Conservation (phyloP, 2,888 invertebrate genomes). For the Dryocosmus kuriphilus region DNA sequence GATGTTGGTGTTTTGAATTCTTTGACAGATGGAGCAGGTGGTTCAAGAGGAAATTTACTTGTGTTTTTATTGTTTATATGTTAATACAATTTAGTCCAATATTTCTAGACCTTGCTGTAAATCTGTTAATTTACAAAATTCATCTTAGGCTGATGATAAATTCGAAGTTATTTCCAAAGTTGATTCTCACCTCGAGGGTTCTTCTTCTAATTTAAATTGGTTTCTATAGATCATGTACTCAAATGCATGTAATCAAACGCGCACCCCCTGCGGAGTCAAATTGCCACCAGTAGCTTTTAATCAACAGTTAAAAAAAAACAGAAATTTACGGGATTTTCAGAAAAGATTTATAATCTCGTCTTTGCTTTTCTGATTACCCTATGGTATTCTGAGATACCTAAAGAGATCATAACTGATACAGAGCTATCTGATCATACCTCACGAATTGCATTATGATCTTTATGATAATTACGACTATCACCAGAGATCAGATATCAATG, state of each 20-base stretch:
- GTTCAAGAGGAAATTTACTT: no score
- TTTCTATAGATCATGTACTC: slow-evolving; percentile 62
- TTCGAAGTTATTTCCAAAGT: neutral
- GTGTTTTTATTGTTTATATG: no score
- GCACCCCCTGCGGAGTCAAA: slow-evolving; percentile 51
- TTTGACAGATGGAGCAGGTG: no score
- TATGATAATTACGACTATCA: slow-evolving; percentile 4
- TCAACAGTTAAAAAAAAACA: neutral
- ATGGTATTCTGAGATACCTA: neutral
- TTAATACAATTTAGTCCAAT: no score
- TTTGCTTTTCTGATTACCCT: no score
- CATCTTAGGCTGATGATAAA: neutral
- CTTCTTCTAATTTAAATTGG: slow-evolving; percentile 62
- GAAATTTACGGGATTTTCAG: neutral
- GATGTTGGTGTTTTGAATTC: no score
- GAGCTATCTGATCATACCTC: neutral
- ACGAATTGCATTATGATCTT: neutral
- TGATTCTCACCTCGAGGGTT: neutral
- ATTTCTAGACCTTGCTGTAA: neutral
- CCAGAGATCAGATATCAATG: slow-evolving; percentile 21
- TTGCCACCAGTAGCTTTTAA: slow-evolving; percentile 37
- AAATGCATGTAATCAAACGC: slow-evolving; percentile 61
- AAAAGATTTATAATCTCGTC: neutral
- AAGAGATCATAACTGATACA: neutral
- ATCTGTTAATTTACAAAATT: neutral